Percentiles rank a stretch among this genome's conserved stretches.
Evolutionary conservation across 2,797 vertebrate genomes (phyloP).

Genomic region (Gymnothorax javanicus): DNA sequence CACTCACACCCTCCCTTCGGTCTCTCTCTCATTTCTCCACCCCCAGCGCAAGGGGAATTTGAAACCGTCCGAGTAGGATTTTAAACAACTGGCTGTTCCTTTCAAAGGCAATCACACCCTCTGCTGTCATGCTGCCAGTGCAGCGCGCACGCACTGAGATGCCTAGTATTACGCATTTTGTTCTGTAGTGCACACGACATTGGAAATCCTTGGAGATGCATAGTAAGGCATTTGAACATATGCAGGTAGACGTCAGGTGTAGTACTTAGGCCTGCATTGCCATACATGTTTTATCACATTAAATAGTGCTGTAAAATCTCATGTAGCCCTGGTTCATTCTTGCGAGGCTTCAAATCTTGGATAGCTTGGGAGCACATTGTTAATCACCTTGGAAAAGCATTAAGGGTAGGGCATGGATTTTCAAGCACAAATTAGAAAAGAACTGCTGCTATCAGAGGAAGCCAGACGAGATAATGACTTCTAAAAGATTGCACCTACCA

Average conservation of each 20-base stretch:
- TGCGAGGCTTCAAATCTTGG: background rate
- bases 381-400: background rate
- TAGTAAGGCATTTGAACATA: background rate
- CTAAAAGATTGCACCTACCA: background rate
- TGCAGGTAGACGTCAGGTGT: background rate
- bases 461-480: background rate
- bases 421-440: background rate
- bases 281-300: background rate
- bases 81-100: conserved; percentile 89
- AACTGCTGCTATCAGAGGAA: background rate
- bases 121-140: conserved; percentile 65
- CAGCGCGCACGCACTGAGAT: conserved; percentile 55
- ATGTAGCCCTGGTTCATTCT: background rate
- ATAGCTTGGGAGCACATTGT: background rate
- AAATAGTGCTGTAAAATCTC: background rate
- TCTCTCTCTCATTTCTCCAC: conserved; percentile 59
- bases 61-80: conserved; percentile 90
- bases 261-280: background rate
- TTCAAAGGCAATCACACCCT: conserved; percentile 74
- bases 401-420: background rate
- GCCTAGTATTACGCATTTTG: conserved; percentile 49
- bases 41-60: conserved; percentile 80
- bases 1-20: conserved; percentile 58
- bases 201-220: conserved; percentile 1
- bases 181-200: conserved; percentile 45